Percentiles rank a stretch among this genome's conserved stretches.
These are phyloP conservation scores for Telmatochromis brichardi DNA, from an alignment of 2,113 vertebrate species.

Conservation along the genomic window DNA sequence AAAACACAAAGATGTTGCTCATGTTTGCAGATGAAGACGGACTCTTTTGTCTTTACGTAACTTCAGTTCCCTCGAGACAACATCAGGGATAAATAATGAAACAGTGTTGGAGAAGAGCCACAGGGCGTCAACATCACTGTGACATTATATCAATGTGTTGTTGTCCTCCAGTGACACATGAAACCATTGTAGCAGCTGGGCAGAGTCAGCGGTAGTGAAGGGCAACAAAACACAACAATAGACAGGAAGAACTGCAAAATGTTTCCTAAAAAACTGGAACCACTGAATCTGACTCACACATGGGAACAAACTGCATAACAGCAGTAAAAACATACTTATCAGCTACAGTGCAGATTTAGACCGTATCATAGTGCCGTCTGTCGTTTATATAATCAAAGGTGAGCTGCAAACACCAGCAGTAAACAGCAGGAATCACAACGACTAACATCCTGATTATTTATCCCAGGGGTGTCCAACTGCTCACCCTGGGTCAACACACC, in stretches of 20 bases:
- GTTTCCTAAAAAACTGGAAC: neutral
- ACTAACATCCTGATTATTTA: neutral
- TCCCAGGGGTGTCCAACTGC: neutral
- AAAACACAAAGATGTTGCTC: accelerated
- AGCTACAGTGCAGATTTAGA: neutral
- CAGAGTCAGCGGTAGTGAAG: neutral
- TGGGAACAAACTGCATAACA: neutral
- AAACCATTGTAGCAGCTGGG: neutral
- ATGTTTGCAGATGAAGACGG: accelerated
- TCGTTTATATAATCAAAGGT: neutral
- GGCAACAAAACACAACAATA: neutral
- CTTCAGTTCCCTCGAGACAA: neutral
- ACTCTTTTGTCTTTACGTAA: neutral
- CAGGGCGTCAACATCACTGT: neutral
- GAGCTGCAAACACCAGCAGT: neutral
- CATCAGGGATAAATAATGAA: neutral
- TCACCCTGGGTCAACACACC: accelerated
- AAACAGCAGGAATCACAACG: accelerated
- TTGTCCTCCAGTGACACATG: neutral
- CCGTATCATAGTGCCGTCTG: neutral
- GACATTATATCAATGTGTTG: neutral
- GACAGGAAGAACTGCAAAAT: neutral
- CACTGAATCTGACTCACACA: neutral
- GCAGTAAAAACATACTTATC: neutral
- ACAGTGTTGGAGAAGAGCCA: neutral